These are phyloP conservation scores for Ciconia stormi DNA, from an alignment of 2,113 vertebrate species.

Conservation along the genomic window DNA sequence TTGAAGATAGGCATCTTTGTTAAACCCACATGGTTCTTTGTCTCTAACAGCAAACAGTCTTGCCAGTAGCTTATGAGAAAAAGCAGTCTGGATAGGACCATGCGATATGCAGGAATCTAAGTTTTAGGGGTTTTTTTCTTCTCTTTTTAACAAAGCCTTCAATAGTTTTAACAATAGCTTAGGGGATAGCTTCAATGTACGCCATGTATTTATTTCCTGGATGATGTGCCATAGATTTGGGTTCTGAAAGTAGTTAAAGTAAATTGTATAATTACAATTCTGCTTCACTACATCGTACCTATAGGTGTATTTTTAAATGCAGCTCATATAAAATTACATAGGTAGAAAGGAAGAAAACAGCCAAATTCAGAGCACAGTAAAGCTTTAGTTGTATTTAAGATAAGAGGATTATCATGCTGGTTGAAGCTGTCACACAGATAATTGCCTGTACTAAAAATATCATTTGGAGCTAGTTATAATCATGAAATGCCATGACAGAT, in stretches of 20 bases:
- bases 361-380: not conserved
- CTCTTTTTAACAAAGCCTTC: constrained; percentile 1
- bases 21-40: not conserved
- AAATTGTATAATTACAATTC: not conserved
- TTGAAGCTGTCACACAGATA: constrained; percentile 29
- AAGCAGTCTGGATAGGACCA: not conserved
- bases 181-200: not conserved
- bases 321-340: not conserved
- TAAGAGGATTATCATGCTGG: not conserved
- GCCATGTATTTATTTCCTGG: not conserved
- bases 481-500: not conserved
- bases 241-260: not conserved
- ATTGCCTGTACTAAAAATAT: constrained; percentile 43
- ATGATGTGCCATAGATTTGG: not conserved
- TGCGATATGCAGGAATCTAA: not conserved
- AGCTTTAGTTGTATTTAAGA: not conserved
- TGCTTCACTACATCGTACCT: not conserved
- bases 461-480: not conserved
- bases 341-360: constrained; percentile 1
- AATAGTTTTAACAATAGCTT: not conserved
- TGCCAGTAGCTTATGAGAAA: not conserved
- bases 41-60: not conserved
- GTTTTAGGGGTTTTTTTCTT: not conserved
- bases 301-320: not conserved
- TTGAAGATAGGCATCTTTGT: constrained; percentile 20